Evolutionary conservation across 1,140 invertebrate species (phyloP), one percentile per base, ranked within the genome.

Genomic region (Stratiolaelaps scimitus): DNA sequence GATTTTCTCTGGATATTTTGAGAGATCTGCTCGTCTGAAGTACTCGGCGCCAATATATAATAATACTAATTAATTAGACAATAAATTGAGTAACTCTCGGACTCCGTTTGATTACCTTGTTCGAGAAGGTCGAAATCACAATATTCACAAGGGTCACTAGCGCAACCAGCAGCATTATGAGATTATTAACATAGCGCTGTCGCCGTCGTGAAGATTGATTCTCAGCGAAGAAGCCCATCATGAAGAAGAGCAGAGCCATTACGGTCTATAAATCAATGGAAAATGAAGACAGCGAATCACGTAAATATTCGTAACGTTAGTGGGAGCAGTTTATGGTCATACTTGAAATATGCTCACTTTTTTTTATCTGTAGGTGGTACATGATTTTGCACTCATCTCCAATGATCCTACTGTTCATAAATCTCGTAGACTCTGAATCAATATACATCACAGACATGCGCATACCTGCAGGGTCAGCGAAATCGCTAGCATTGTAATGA

Each of bases 111-210:
- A 40, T 40, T 40, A 40, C 34, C 34, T 60, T 60, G 53, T 60
- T 60, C 1, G 53, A 60, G 72, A 89, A 89, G 26, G 84, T 83
- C 30, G 84, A 83, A 67, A 89, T 86, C 23, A 89, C 76, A 1
- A 89, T 76, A 76, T 89, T 90, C 40, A 88, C 75, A 29, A 83
- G 80, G 2, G 86, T 85, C 34, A 89, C 84, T 67, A 83, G 72
- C 73, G 87, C 85, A 1, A 86, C 82, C 17, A 81, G 77, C 10
- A 77, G 81, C 43, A 87, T 83, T 65, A 83, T 83, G n/a, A 81
- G 71, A 72, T 88, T 81, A 74, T 87, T 88, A 67, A 88, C 80
- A 69, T 79, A 73, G 69, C 82, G 76, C 6, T 85, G 84, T 4
- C 69, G 80, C 80, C 28, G 80, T 78, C 67, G 83, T 74, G 74